phyloP scores from a whole-genome alignment of 1,140 invertebrate species.

The Asobara japonica region DNA sequence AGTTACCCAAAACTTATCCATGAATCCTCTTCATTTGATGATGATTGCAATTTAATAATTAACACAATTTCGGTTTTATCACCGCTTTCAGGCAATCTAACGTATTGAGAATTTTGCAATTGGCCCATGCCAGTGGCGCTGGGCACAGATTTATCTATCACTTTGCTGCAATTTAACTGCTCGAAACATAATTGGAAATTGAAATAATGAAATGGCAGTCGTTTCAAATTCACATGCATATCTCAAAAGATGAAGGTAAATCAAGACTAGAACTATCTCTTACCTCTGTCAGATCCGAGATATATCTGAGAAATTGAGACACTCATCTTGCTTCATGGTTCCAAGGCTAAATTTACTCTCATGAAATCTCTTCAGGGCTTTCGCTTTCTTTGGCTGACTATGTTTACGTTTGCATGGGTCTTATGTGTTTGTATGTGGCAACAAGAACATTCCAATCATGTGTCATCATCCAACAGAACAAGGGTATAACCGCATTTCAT shows the following conservation, averaged over 20 bases:
- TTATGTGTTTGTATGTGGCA: not conserved
- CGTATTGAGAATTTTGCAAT: not conserved
- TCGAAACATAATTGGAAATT: not conserved
- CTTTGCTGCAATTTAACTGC: not conserved
- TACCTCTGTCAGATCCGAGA: no score
- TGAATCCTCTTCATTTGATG: slow-evolving; percentile 31
- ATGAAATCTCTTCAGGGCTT: not conserved
- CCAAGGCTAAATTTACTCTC: not conserved
- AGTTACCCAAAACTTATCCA: slow-evolving; percentile 21
- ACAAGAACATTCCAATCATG: not conserved
- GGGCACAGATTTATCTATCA: not conserved
- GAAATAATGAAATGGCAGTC: not conserved
- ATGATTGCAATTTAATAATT: not conserved
- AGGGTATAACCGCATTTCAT: not conserved
- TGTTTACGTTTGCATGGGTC: not conserved
- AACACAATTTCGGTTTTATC: not conserved
- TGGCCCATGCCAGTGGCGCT: not conserved
- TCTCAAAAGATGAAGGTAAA: no score
- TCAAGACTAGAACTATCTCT: no score
- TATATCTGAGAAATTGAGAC: no score
- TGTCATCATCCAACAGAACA: not conserved
- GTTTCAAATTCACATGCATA: not conserved
- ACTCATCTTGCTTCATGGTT: no score
- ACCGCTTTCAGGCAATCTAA: not conserved
- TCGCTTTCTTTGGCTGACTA: not conserved